phyloP scores from a whole-genome alignment of 2,797 vertebrate species.

The Carduelis carduelis region DNA sequence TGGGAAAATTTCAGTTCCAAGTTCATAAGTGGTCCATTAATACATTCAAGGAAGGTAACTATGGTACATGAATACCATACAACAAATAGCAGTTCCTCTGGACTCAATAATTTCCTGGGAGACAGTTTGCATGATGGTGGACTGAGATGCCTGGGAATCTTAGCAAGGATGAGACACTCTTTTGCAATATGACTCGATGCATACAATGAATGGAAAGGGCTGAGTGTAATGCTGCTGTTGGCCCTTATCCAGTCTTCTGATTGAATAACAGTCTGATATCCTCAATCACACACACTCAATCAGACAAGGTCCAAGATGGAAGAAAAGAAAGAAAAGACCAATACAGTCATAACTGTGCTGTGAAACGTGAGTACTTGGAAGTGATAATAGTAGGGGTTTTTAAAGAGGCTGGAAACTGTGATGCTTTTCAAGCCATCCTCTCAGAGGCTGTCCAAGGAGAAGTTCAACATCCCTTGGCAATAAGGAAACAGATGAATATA shows the following conservation, averaged over 20 bases:
- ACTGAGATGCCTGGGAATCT: not conserved
- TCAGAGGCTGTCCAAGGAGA: not conserved
- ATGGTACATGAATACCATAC: not conserved
- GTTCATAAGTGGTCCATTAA: not conserved
- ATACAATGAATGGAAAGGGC: not conserved
- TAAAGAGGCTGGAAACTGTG: not conserved
- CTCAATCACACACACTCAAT: not conserved
- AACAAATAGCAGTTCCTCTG: not conserved
- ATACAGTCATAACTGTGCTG: not conserved
- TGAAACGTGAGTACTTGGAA: not conserved
- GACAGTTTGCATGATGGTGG: not conserved
- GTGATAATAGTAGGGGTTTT: not conserved
- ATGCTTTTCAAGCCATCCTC: not conserved
- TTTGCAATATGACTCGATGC: not conserved
- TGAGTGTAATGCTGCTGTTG: not conserved
- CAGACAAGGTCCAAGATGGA: not conserved
- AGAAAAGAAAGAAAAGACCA: not conserved
- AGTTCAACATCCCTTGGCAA: not conserved
- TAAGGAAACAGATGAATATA: slow-evolving; percentile 4
- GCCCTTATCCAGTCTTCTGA: not conserved
- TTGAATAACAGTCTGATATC: not conserved
- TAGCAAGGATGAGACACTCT: not conserved
- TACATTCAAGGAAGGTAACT: not conserved
- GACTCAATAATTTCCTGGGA: not conserved
- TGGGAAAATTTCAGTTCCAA: not conserved